Conservation (phyloP, 2,797 vertebrate species). For the Gallinago stenura region DNA sequence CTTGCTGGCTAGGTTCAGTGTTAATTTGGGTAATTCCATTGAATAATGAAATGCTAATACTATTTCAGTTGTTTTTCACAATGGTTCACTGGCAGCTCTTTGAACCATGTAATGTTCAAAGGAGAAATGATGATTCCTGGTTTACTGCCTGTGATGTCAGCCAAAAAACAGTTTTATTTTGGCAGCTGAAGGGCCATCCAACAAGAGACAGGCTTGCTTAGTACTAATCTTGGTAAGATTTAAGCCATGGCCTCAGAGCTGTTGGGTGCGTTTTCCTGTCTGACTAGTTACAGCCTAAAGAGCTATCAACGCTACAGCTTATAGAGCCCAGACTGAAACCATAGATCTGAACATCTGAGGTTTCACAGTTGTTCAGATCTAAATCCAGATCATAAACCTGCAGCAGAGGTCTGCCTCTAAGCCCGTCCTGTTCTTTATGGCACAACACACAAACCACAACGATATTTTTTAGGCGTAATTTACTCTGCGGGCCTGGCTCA, state of each 20-base stretch:
- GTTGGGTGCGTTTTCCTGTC: background rate
- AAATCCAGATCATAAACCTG: constrained; percentile 18
- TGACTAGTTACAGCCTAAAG: background rate
- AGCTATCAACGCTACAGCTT: background rate
- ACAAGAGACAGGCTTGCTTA: background rate
- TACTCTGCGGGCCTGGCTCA: background rate
- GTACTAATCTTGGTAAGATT: background rate
- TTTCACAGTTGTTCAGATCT: background rate
- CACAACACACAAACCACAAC: background rate
- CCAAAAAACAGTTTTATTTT: background rate
- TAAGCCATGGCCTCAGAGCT: background rate
- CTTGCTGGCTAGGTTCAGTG: background rate
- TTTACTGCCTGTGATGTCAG: background rate
- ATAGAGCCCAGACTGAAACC: background rate
- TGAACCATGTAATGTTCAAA: background rate
- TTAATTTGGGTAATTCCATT: background rate
- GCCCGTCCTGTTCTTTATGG: background rate
- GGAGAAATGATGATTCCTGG: background rate
- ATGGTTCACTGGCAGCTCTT: background rate
- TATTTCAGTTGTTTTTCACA: background rate
- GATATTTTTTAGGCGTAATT: background rate
- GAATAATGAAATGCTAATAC: background rate
- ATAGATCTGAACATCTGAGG: background rate
- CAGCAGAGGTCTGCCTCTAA: background rate
- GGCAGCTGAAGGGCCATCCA: background rate